phyloP scores from a whole-genome alignment of 2,113 vertebrate genomes.

The Promerops cafer region DNA sequence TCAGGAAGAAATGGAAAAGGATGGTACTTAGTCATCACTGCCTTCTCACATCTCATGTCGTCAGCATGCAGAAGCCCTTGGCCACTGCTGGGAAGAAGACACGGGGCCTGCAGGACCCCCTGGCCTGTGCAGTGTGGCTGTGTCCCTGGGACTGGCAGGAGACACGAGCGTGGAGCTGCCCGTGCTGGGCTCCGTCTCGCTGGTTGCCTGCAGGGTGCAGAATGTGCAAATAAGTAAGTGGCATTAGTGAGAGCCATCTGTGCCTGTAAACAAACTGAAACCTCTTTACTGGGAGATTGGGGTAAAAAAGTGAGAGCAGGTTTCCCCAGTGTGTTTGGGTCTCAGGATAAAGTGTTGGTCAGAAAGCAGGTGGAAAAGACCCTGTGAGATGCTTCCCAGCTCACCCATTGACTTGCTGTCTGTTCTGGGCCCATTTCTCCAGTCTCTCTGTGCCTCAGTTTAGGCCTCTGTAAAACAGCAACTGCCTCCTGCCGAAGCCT shows the following conservation, averaged over 20 bases:
- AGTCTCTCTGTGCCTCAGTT: not conserved
- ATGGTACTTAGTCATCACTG: not conserved
- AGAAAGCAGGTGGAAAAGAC: not conserved
- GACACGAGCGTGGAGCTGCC: accelerated
- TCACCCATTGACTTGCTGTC: not conserved
- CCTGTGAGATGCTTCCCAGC: not conserved
- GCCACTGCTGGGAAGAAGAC: not conserved
- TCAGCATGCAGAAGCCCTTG: not conserved
- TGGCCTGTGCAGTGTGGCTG: accelerated
- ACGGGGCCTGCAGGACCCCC: not conserved
- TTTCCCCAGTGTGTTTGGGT: not conserved
- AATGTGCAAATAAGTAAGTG: not conserved
- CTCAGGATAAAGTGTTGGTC: not conserved
- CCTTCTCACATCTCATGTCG: not conserved
- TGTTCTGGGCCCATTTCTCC: not conserved
- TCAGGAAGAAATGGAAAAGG: not conserved
- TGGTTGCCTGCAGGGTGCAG: not conserved
- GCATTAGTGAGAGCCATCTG: not conserved
- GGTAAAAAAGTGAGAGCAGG: not conserved
- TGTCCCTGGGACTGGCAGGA: not conserved
- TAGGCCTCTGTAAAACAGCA: not conserved
- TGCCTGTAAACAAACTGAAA: not conserved
- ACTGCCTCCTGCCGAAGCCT: not conserved
- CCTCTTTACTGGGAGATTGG: not conserved
- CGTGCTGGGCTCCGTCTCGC: not conserved